Percentiles rank a stretch among this genome's conserved stretches.
phyloP scores from a whole-genome alignment of 2,797 vertebrate species.

The Crocidura indochinensis region DNA sequence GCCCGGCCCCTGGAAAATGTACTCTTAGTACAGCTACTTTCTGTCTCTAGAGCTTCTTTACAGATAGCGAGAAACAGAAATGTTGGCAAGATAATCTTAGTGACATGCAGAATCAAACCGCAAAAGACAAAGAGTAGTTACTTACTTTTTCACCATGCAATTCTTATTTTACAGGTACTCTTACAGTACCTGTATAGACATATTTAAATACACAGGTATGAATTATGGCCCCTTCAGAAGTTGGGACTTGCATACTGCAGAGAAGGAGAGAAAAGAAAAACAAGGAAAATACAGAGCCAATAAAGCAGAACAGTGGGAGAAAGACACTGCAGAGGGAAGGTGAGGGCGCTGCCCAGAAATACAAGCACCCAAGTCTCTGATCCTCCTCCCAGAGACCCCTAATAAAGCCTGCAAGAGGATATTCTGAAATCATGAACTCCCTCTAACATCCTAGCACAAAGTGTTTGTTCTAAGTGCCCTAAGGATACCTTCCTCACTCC shows the following conservation, averaged over 20 bases:
- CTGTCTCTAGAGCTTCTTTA: slow-evolving; percentile 19
- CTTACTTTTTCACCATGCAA: slow-evolving; percentile 22
- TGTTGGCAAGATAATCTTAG: not conserved
- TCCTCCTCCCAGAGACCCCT: not conserved
- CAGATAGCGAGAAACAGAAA: slow-evolving; percentile 32
- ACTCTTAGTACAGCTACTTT: slow-evolving; percentile 10
- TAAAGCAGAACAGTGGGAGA: not conserved
- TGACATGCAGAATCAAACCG: not conserved
- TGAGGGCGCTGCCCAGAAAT: too few relatives aligned
- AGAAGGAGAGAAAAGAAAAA: not conserved
- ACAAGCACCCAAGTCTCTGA: too few relatives aligned
- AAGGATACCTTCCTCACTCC: not conserved
- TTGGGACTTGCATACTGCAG: accelerated
- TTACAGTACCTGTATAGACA: not conserved
- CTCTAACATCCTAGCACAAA: slow-evolving; percentile 47
- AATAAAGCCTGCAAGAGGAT: slow-evolving; percentile 42
- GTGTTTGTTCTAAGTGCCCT: slow-evolving; percentile 20
- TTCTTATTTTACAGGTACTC: not conserved
- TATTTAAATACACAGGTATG: not conserved
- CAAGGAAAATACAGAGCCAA: accelerated
- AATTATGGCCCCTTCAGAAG: slow-evolving; percentile 60
- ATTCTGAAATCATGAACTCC: not conserved
- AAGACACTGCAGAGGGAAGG: not conserved
- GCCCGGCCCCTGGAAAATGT: slow-evolving; percentile 1
- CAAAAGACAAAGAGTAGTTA: slow-evolving; percentile 38